Conservation (phyloP, 2,113 vertebrate species). For the Planiliza haematocheilus region DNA sequence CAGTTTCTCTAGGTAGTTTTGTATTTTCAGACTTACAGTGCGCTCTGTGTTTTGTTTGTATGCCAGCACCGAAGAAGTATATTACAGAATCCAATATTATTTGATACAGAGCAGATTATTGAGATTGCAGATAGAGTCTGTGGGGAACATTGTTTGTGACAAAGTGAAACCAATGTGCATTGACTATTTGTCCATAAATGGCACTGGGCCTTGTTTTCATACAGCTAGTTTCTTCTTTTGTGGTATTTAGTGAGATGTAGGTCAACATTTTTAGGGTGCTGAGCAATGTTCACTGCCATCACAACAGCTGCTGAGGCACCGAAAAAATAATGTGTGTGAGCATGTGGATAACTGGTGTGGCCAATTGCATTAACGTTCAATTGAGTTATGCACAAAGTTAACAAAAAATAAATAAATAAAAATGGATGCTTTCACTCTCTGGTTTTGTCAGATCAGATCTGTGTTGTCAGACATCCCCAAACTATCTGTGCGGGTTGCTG, state of each 20-base stretch:
- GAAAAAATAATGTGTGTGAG: conserved; percentile 6
- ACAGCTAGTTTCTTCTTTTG: background rate
- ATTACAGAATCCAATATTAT: conserved; percentile 1
- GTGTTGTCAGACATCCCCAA: no score
- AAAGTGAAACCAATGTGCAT: conserved; percentile 12
- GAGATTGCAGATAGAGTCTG: conserved; percentile 13
- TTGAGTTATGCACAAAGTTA: background rate
- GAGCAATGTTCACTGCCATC: background rate
- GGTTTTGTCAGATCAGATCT: no score
- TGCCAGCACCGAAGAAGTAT: background rate
- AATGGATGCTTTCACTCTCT: no score
- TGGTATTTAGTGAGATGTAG: background rate
- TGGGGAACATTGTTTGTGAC: conserved; percentile 1
- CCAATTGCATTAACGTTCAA: background rate
- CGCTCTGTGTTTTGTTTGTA: background rate
- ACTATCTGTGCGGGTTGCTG: no score
- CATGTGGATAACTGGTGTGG: background rate
- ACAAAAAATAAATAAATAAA: background rate
- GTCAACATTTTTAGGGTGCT: conserved; percentile 19
- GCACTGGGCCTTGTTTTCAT: conserved; percentile 9
- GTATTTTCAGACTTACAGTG: background rate
- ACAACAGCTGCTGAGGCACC: background rate
- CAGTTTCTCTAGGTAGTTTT: conserved; percentile 8
- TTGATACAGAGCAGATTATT: conserved; percentile 7
- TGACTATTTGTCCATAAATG: conserved; percentile 17